These are phyloP conservation scores for Cyphomyrus plagiostoma DNA, from an alignment of 2,113 vertebrate species.

Conservation along the genomic window DNA sequence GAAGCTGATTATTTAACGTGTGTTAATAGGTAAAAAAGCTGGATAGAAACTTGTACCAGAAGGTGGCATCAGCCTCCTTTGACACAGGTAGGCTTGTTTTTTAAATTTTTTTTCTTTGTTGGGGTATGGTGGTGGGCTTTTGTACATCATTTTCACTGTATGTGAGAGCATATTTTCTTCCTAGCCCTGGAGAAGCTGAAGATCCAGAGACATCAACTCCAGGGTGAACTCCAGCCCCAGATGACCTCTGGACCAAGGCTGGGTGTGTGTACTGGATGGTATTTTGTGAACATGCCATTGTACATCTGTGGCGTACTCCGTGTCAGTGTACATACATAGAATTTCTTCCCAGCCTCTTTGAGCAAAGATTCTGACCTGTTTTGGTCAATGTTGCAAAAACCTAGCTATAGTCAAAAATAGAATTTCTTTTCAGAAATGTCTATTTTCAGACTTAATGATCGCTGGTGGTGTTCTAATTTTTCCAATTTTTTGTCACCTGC, in stretches of 20 bases:
- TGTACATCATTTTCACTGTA: background rate
- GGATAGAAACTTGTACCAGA: background rate
- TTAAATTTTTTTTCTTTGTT: background rate
- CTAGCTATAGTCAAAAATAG: background rate
- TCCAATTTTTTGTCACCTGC: background rate
- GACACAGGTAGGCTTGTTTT: background rate
- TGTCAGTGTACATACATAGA: background rate
- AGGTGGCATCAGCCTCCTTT: slow-evolving; percentile 10
- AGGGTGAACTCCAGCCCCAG: background rate
- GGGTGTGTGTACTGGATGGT: background rate
- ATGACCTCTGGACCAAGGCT: background rate
- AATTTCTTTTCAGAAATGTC: too few relatives aligned
- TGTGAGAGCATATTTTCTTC: background rate
- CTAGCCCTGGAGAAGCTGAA: slow-evolving; percentile 10
- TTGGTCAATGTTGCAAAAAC: background rate
- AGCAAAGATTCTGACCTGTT: background rate
- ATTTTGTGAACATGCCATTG: background rate
- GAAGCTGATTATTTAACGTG: background rate
- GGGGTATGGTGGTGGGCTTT: background rate
- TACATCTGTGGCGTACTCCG: background rate
- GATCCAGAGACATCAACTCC: background rate
- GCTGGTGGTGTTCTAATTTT: background rate
- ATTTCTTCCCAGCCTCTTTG: background rate
- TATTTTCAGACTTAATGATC: background rate
- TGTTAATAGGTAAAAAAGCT: slow-evolving; percentile 11